Conservation (phyloP, 2,888 invertebrate genomes). For the Metalampra italica region DNA sequence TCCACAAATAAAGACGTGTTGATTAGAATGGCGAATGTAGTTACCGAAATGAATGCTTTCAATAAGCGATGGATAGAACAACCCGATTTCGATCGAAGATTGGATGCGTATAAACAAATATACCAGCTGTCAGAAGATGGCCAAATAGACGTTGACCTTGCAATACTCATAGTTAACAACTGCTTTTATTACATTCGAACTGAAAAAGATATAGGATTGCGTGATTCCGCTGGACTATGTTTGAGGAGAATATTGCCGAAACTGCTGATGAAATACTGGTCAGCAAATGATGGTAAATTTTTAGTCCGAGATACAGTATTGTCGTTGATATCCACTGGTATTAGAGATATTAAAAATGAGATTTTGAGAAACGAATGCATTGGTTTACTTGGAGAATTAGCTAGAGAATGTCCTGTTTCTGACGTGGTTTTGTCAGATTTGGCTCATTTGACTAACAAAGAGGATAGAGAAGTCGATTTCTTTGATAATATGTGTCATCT, state of each 20-base stretch:
- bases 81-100: constrained; percentile 91
- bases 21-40: constrained; percentile 72
- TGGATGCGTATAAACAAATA: constrained; percentile 87
- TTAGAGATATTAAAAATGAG: constrained; percentile 84
- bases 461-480: constrained; percentile 93
- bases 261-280: constrained; percentile 77
- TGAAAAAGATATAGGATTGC: constrained; percentile 90
- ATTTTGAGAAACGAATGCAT: constrained; percentile 88
- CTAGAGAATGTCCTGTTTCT: constrained; percentile 83
- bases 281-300: constrained; percentile 79
- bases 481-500: constrained; percentile 95
- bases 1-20: constrained; percentile 55
- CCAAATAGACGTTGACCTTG: constrained; percentile 80
- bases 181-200: constrained; percentile 87
- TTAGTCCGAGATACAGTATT: constrained; percentile 86
- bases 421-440: constrained; percentile 86
- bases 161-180: constrained; percentile 88
- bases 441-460: constrained; percentile 81
- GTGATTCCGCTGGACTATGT: constrained; percentile 87
- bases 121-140: constrained; percentile 70
- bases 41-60: constrained; percentile 89
- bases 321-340: constrained; percentile 83
- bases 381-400: constrained; percentile 85
- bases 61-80: constrained; percentile 95
- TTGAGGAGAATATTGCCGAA: constrained; percentile 83